Evolutionary conservation across 2,888 invertebrate genomes (phyloP).

Genomic region (Heliconius charithonia): DNA sequence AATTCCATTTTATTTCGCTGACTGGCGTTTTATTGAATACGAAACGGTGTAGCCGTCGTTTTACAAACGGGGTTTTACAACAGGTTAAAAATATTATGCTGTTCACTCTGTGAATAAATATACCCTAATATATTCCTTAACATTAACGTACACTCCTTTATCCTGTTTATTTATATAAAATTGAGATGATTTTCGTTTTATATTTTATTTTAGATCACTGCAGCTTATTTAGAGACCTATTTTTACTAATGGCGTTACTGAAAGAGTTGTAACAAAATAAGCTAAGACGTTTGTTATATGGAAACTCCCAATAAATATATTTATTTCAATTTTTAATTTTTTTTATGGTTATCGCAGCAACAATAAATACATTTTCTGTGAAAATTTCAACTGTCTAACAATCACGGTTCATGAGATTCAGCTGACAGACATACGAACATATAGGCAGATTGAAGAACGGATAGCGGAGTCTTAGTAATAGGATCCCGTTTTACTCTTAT

Average conservation of each 20-base stretch:
- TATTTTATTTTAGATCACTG: background rate
- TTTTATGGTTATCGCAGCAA: no score
- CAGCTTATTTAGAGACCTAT: background rate
- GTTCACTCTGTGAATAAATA: background rate
- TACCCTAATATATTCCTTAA: constrained; percentile 1
- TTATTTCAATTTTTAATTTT: no score
- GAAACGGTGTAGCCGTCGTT: constrained; percentile 27
- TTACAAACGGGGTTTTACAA: constrained; percentile 33
- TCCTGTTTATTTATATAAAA: background rate
- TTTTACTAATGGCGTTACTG: background rate
- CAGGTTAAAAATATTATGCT: constrained; percentile 10
- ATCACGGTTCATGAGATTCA: no score
- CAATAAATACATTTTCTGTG: no score
- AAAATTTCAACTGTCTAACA: no score
- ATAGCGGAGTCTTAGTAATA: no score
- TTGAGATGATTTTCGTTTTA: background rate
- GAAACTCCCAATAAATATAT: no score
- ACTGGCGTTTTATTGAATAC: constrained; percentile 41
- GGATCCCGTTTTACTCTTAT: background rate
- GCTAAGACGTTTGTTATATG: no score
- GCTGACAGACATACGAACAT: background rate
- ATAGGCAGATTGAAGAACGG: background rate
- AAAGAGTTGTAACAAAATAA: no score
- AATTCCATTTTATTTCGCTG: constrained; percentile 44
- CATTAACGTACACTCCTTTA: background rate